These are phyloP conservation scores for Genyomyrus donnyi DNA, from an alignment of 2,113 vertebrate genomes.

Conservation along the genomic window DNA sequence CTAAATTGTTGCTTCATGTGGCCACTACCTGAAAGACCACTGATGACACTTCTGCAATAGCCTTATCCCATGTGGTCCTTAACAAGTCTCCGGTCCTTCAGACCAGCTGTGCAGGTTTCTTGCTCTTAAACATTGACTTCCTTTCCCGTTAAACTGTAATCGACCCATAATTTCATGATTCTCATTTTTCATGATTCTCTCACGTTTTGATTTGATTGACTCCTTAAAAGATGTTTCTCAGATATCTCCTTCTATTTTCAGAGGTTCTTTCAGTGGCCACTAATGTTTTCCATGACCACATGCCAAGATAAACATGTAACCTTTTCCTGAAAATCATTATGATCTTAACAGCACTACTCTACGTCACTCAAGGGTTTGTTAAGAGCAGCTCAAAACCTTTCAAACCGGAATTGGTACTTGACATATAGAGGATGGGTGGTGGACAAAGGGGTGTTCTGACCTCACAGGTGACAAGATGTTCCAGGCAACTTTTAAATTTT, in stretches of 20 bases:
- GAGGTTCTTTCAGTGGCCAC: not conserved
- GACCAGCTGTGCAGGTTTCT: not conserved
- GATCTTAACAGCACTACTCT: not conserved
- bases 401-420: not conserved
- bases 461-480: not conserved
- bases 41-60: not conserved
- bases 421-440: not conserved
- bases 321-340: not conserved
- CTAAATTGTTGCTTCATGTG: not conserved
- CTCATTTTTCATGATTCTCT: not conserved
- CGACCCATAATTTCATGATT: not conserved
- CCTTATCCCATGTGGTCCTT: not conserved
- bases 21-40: not conserved
- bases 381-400: not conserved
- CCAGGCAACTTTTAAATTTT: not conserved
- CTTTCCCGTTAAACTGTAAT: not conserved
- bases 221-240: not conserved
- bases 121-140: not conserved
- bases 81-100: not conserved
- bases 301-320: not conserved
- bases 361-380: not conserved
- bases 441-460: not conserved
- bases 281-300: not conserved
- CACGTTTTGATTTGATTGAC: not conserved
- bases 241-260: not conserved